A percentile compares a stretch with the other conserved stretches of the same genome.
Conservation (phyloP, 2,888 invertebrate genomes). For the Pyrochroa serraticornis region DNA sequence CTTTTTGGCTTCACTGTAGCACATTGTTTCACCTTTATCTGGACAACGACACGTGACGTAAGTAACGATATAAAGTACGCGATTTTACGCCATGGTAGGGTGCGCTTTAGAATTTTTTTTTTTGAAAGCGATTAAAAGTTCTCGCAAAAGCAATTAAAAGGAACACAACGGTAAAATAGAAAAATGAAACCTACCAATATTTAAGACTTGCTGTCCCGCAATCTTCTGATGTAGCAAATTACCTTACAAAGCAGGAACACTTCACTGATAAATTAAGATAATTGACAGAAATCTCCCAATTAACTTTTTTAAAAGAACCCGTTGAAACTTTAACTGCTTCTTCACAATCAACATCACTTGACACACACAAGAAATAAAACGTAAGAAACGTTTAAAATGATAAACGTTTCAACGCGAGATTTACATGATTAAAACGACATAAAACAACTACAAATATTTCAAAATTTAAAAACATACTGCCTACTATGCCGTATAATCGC, state of each 20-base stretch:
- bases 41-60: neutral
- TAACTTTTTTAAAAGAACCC: conserved; percentile 3
- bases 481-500: conserved; percentile 45
- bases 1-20: neutral
- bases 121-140: neutral
- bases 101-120: conserved; percentile 1
- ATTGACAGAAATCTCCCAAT: conserved; percentile 15
- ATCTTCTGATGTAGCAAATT: neutral
- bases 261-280: neutral
- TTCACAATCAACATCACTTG: neutral
- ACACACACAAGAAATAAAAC: neutral
- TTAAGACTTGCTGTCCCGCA: neutral
- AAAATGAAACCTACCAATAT: conserved; percentile 12
- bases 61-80: conserved; percentile 8
- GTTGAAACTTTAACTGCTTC: conserved; percentile 16
- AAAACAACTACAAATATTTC: conserved; percentile 4
- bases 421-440: too few species aligned
- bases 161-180: neutral
- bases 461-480: conserved; percentile 28
- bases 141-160: neutral
- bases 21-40: conserved; percentile 4
- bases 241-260: neutral
- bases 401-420: conserved; percentile 6
- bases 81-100: conserved; percentile 35
- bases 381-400: conserved; percentile 15